Base-by-base conservation (phyloP, 2,113 vertebrate species). In the Anolis sagrei region DNA sequence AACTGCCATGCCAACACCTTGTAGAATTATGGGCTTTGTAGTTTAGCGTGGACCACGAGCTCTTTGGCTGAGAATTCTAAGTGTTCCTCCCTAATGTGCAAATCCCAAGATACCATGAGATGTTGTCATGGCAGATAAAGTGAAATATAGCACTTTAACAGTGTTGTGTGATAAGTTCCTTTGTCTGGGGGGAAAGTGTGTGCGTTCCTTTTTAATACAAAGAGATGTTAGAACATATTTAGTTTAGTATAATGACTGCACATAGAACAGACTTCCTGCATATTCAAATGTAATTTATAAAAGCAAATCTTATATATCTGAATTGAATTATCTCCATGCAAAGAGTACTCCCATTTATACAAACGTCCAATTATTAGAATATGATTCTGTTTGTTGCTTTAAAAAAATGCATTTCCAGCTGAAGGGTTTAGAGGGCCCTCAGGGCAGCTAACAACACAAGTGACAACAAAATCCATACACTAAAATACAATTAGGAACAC, bases 221-320 rank as follows among this genome's bases (percentile, higher is more conserved):
- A 89, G 93, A 87, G 48, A 87, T 82, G 79, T 83, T 92, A 90
- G 74, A 80, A 74, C 62, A 89, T 91, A 93, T 76, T 94, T 86
- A 87, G 82, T 83, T 90, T 25, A 94, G 82, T 83, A 94, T 82
- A 82, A 92, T 16, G 0, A 94, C 88, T 36, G 68, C 18, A 44
- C 8, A 34, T 21, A 79, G 36, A 86, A 10, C 51, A 64, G 58
- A 48, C 21, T 80, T 73, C n/a, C 27, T 73, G 62, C 27, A 29
- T 34, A 29, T 76, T 51, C 61, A 84, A 64, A 68, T 69, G 49
- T 54, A n/a, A 54, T 70, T 84, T 54, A 69, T 54, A 77, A 73
- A 72, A 75, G 8, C 25, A 78, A 62, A 64, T 19, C 61, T 51
- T 68, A 66, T 14, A 64, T 44, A 70, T 75, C 32, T 74, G 84